A percentile compares a stretch with the other conserved stretches of the same genome.
Conservation (phyloP, 2,797 vertebrate genomes). For the Chrysocyon brachyurus region DNA sequence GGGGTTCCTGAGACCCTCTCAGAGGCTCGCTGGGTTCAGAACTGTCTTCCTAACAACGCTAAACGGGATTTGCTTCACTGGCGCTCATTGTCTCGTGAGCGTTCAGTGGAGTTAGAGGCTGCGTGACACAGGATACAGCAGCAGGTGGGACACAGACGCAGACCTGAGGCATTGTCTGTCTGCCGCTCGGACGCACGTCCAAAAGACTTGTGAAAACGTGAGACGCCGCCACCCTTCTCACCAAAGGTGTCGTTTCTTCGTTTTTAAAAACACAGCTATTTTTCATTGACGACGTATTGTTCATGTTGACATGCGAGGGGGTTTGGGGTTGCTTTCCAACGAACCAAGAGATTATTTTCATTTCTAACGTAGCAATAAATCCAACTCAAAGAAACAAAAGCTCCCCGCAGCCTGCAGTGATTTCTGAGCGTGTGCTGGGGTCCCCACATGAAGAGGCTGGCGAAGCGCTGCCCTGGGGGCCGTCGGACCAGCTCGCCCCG, state of each 20-base stretch:
- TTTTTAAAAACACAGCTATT: not conserved
- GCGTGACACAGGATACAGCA: not conserved
- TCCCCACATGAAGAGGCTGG: not conserved
- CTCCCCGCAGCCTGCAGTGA: not conserved
- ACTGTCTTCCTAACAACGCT: not conserved
- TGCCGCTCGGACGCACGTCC: conserved; percentile 26
- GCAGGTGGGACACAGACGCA: conserved; percentile 33
- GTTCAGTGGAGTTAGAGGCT: conserved; percentile 36
- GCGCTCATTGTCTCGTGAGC: not conserved
- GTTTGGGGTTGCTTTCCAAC: not conserved
- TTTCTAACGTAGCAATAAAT: conserved; percentile 3
- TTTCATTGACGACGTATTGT: conserved; percentile 16
- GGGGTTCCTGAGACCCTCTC: not conserved
- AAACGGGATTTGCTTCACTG: not conserved
- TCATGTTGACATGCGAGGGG: not conserved
- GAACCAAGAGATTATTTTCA: not conserved
- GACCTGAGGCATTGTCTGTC: not conserved
- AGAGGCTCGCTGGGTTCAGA: not conserved
- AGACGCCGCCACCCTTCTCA: not conserved
- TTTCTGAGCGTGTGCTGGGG: not conserved
- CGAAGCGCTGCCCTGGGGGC: not conserved
- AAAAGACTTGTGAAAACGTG: not conserved
- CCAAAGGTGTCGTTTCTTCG: not conserved
- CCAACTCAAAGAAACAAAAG: not conserved
- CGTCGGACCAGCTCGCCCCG: not conserved